Evolutionary conservation across 2,797 vertebrate species (phyloP).

Genomic region (Ptychadena robeensis): DNA sequence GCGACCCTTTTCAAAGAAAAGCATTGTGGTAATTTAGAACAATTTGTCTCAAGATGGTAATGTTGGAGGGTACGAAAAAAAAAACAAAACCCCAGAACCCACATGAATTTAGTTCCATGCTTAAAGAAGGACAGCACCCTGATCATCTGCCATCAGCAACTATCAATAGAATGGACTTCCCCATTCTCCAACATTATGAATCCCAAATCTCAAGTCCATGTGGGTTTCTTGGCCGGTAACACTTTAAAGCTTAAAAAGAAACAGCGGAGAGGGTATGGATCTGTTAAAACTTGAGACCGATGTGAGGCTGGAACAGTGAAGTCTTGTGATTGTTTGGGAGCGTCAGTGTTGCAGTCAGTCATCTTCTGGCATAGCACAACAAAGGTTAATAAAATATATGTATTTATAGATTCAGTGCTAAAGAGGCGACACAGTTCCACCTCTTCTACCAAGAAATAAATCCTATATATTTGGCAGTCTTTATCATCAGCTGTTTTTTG

Average conservation of each 20-base stretch:
- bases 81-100: not conserved
- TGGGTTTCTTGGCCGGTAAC: conserved; percentile 79
- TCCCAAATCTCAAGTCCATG: conserved; percentile 66
- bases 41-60: conserved; percentile 71
- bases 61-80: not conserved
- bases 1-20: conserved; percentile 68
- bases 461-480: conserved; percentile 82
- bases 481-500: conserved; percentile 72
- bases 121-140: not conserved
- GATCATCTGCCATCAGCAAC: not conserved
- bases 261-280: conserved; percentile 73
- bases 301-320: conserved; percentile 76
- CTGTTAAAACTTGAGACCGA: conserved; percentile 79
- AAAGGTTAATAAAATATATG: conserved; percentile 8
- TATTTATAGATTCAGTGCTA: conserved; percentile 77
- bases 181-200: conserved; percentile 67
- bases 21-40: conserved; percentile 73
- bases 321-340: conserved; percentile 71
- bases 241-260: conserved; percentile 81
- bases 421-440: conserved; percentile 73
- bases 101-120: not conserved
- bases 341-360: conserved; percentile 69
- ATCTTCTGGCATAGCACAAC: conserved; percentile 56
- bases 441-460: conserved; percentile 73
- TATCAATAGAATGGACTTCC: conserved; percentile 65